These are phyloP conservation scores for Nerophis ophidion DNA, from an alignment of 2,113 vertebrate genomes.

Conservation along the genomic window DNA sequence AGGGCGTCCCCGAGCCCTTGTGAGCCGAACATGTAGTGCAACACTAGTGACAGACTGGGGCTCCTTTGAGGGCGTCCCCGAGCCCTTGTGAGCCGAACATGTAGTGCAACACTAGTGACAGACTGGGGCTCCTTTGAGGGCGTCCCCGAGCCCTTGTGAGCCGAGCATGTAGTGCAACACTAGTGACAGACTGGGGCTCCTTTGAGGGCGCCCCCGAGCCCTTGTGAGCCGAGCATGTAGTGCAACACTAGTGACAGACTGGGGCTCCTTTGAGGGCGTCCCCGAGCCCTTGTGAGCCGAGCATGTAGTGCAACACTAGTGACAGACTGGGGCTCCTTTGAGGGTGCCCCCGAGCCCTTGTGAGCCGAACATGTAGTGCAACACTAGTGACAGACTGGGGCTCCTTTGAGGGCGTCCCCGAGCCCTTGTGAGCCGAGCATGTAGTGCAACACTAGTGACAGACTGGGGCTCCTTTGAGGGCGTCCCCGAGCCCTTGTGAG, in stretches of 20 bases:
- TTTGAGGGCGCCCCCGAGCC: constrained; percentile 32
- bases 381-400: constrained; percentile 57
- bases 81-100: constrained; percentile 30
- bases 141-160: constrained; percentile 24
- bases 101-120: constrained; percentile 49
- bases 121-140: constrained; percentile 58
- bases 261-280: constrained; percentile 39
- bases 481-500: constrained; percentile 24
- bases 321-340: constrained; percentile 57
- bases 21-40: constrained; percentile 42
- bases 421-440: constrained; percentile 30
- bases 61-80: constrained; percentile 35
- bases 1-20: constrained; percentile 27
- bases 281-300: constrained; percentile 29
- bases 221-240: constrained; percentile 30
- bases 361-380: constrained; percentile 42
- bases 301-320: constrained; percentile 47
- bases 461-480: constrained; percentile 58
- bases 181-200: constrained; percentile 57
- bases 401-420: constrained; percentile 35
- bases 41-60: constrained; percentile 57
- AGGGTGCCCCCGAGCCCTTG: constrained; percentile 27
- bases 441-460: constrained; percentile 49
- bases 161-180: constrained; percentile 45
- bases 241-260: constrained; percentile 61